Percentiles rank a stretch among this genome's conserved stretches.
phyloP scores from a whole-genome alignment of 92 coral and sea anemone genomes.

The Isaurus tuberculatus region DNA sequence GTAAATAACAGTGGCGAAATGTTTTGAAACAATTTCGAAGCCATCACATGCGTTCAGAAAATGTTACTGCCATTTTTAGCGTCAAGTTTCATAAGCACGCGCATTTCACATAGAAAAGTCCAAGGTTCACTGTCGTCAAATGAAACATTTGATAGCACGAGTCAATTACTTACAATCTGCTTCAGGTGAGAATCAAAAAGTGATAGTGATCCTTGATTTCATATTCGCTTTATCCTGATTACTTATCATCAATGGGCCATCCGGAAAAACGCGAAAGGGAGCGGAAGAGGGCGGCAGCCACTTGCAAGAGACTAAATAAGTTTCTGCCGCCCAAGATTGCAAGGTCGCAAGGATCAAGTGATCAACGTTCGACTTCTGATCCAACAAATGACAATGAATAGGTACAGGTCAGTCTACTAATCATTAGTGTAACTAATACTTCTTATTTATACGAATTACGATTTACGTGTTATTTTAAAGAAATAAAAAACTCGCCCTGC shows the following conservation, averaged over 20 bases:
- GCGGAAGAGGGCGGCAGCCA: constrained; percentile 28
- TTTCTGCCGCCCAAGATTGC: constrained; percentile 25
- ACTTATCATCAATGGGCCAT: constrained; percentile 1
- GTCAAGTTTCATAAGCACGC: constrained; percentile 27
- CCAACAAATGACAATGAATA: no score
- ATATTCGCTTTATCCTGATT: constrained; percentile 24
- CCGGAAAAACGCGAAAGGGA: constrained; percentile 30
- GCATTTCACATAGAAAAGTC: constrained; percentile 20
- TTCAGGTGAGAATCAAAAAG: constrained; percentile 31
- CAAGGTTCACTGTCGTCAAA: constrained; percentile 11
- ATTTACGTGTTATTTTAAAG: no score
- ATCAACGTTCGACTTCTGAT: neutral
- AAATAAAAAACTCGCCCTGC: no score
- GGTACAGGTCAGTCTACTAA: no score
- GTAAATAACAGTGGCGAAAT: constrained; percentile 32
- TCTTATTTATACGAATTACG: no score
- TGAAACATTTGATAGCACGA: constrained; percentile 12
- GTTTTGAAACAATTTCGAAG: constrained; percentile 23
- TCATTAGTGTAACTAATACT: neutral
- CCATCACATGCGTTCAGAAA: no score
- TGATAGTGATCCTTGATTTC: constrained; percentile 10
- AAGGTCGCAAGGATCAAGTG: constrained; percentile 3
- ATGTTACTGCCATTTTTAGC: constrained; percentile 17
- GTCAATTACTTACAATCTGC: constrained; percentile 27
- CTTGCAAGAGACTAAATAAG: constrained; percentile 15